Evolutionary conservation across 2,113 vertebrate species (phyloP).

Genomic region (Talpa occidentalis): DNA sequence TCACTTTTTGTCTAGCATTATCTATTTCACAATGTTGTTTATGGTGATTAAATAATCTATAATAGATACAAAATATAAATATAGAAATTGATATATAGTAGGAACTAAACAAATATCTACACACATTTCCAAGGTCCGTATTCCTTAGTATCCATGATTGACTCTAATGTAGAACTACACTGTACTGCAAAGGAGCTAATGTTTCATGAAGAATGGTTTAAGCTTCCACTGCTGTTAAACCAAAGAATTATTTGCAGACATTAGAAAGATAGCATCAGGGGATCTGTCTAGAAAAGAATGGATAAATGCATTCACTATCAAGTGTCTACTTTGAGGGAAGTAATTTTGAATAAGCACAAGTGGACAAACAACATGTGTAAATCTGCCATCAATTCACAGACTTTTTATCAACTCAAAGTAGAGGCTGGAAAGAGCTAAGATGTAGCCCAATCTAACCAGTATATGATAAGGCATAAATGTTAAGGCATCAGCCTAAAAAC

Average conservation of each 20-base stretch:
- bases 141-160: background rate
- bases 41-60: background rate
- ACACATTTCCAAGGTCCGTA: background rate
- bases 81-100: background rate
- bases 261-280: conserved; percentile 50
- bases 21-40: background rate
- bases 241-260: conserved; percentile 59
- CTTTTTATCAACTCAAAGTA: background rate
- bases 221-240: background rate
- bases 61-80: background rate
- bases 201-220: conserved; percentile 7
- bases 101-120: background rate
- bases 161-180: background rate
- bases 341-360: conserved; percentile 52
- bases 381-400: conserved; percentile 30
- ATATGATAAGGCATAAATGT: background rate
- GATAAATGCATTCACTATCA: conserved; percentile 42
- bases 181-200: conserved; percentile 9
- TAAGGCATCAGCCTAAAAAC: background rate
- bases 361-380: conserved; percentile 57
- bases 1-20: background rate
- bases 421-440: background rate
- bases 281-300: conserved; percentile 45
- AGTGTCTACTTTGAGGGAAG: conserved; percentile 44
- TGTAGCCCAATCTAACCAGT: background rate